A percentile compares a stretch with the other conserved stretches of the same genome.
Conservation (phyloP, 1,140 invertebrate species). For the Druon quercuslanigerum region DNA sequence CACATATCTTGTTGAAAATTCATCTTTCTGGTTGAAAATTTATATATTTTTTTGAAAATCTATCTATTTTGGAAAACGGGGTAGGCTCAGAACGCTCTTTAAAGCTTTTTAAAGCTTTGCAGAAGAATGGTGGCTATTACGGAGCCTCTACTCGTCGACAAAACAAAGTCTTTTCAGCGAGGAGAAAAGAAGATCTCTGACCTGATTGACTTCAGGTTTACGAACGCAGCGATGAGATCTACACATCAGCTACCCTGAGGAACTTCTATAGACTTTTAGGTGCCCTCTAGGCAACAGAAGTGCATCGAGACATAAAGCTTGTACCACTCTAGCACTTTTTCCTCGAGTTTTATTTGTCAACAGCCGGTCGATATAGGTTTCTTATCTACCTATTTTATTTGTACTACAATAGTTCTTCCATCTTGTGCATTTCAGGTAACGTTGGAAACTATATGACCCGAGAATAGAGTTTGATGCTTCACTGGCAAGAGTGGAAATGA, state of each 20-base stretch:
- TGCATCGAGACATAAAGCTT: constrained; percentile 38
- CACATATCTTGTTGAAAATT: no score
- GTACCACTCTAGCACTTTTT: constrained; percentile 23
- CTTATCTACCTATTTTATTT: constrained; percentile 44
- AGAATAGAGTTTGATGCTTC: constrained; percentile 24
- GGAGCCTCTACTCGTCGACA: constrained; percentile 24
- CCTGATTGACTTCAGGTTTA: constrained; percentile 50
- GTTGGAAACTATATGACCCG: background rate
- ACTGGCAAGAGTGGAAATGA: background rate
- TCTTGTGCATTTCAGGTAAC: constrained; percentile 22
- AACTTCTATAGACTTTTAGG: constrained; percentile 37
- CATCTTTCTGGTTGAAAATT: no score
- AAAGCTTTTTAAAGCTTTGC: constrained; percentile 7
- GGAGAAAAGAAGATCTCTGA: constrained; percentile 39
- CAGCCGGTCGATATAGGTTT: constrained; percentile 24
- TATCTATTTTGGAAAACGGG: no score
- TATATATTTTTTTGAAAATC: no score
- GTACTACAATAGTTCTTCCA: constrained; percentile 39
- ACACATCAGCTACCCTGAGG: constrained; percentile 41
- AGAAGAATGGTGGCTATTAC: constrained; percentile 18
- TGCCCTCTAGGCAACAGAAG: constrained; percentile 38
- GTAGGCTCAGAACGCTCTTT: no score
- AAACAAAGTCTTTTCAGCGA: constrained; percentile 43
- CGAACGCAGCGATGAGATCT: constrained; percentile 45
- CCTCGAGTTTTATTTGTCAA: constrained; percentile 41